Base-by-base conservation (phyloP, 2,797 vertebrate species). In the Tokudaia tokunoshimensis region DNA sequence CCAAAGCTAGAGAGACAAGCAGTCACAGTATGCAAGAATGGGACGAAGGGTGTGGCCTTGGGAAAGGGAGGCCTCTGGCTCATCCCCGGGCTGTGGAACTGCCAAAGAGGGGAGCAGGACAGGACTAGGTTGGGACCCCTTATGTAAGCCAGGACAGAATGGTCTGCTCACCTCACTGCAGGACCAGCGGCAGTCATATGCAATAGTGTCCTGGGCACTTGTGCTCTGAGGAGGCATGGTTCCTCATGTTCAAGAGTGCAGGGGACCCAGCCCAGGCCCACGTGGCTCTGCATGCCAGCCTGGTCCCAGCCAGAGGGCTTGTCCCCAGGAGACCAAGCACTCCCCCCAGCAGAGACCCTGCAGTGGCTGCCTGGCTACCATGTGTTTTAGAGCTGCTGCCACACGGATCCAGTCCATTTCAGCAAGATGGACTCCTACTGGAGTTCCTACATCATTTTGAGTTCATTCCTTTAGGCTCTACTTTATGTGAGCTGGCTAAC, bases 311-410 rank as follows among this genome's bases (percentile, higher is more conserved):
- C 19, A 55, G 88, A 41, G 31, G 74, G 37, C 26, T 24, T n/a
- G 19, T 17, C 14, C 1, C 2, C 3, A 67, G 15, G 31, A 50
- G 47, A 37, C 59, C 29, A n/a, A 6, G 47, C 0, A 0, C 75
- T 75, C 0, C 2, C 9, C 17, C 47, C 17, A 52, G 55, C 9
- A 7, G 3, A 34, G 41, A 29, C n/a, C 70, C 37, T 37, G 86
- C 10, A 34, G 15, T 31, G 15, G 61, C 20, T 15, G 34, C 47
- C 41, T 44, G 22, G 87, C 20, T 6, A 11, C 17, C 14, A 14
- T 41, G 6, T 20, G 4, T 4, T 2, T 20, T 24, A 8, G n/a
- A 44, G 14, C 41, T 7, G 20, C 31, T 0, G 22, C 17, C 13
- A 3, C 2, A 8, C 15, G 22, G 2, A 0, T n/a, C 31, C 29